Evolutionary conservation across 2,888 invertebrate species (phyloP).

Genomic region (Caenorhabditis virilis): DNA sequence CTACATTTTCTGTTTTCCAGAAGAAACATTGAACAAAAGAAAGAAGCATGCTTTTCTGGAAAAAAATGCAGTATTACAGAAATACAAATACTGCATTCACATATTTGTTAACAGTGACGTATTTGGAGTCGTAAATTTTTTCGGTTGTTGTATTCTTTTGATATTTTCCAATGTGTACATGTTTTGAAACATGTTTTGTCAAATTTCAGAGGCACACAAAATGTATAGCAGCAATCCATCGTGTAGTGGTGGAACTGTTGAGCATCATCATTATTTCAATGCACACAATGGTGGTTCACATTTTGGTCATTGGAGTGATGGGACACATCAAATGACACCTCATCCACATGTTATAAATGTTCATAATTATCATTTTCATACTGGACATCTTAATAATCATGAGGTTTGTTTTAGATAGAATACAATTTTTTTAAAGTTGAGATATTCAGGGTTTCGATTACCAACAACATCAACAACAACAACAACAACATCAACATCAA

Average conservation of each 20-base stretch:
- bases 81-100: too few species aligned
- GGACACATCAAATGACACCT: not conserved
- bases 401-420: too few species aligned
- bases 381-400: slow-evolving; percentile 2
- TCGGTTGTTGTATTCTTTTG: too few species aligned
- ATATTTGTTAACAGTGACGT: too few species aligned
- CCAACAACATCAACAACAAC: slow-evolving; percentile 1
- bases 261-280: not conserved
- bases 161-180: too few species aligned
- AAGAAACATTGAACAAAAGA: too few species aligned
- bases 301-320: not conserved
- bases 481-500: not conserved
- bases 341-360: slow-evolving; percentile 24
- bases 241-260: not conserved
- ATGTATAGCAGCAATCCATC: not conserved
- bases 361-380: slow-evolving; percentile 38
- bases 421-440: not conserved
- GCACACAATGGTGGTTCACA: not conserved
- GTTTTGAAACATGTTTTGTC: too few species aligned
- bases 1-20: too few species aligned
- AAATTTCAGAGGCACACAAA: too few species aligned
- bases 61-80: too few species aligned
- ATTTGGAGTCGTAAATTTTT: too few species aligned
- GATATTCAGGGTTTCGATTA: slow-evolving; percentile 7
- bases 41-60: too few species aligned